Conservation (phyloP, 2,888 invertebrate species). For the Trissoscelio sp. region DNA sequence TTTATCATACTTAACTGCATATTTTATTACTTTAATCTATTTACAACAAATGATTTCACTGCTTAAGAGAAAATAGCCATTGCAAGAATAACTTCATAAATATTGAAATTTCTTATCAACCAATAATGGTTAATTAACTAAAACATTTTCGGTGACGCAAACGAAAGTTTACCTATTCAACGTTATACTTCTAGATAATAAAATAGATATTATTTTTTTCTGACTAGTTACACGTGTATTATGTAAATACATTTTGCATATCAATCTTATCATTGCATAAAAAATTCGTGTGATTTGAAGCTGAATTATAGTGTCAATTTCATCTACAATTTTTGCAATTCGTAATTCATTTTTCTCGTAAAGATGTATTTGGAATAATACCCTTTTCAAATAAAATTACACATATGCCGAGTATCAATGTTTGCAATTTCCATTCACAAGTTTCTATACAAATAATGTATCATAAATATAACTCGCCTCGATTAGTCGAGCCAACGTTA, state of each 20-base stretch:
- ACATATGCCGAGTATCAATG: conserved; percentile 24
- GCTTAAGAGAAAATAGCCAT: too few relatives aligned
- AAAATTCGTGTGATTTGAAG: conserved; percentile 4
- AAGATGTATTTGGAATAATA: too few relatives aligned
- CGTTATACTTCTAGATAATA: conserved; percentile 19
- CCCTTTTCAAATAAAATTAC: conserved; percentile 5
- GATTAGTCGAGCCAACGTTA: conserved; percentile 26
- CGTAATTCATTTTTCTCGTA: too few relatives aligned
- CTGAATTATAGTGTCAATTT: background rate
- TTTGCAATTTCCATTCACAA: conserved; percentile 44
- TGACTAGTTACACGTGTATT: conserved; percentile 22
- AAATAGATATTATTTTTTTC: conserved; percentile 18
- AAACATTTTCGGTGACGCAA: conserved; percentile 7
- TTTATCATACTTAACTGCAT: too few relatives aligned
- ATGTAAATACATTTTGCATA: conserved; percentile 46
- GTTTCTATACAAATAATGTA: conserved; percentile 49
- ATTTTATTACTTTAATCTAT: too few relatives aligned
- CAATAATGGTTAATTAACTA: background rate
- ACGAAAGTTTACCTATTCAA: conserved; percentile 8
- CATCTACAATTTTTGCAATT: background rate
- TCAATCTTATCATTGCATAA: conserved; percentile 30
- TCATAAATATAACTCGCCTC: conserved; percentile 22
- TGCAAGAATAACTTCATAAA: too few relatives aligned
- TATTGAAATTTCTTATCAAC: too few relatives aligned
- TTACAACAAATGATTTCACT: too few relatives aligned